phyloP scores from a whole-genome alignment of 2,888 invertebrate genomes.

The Trachelus iudaicus region DNA sequence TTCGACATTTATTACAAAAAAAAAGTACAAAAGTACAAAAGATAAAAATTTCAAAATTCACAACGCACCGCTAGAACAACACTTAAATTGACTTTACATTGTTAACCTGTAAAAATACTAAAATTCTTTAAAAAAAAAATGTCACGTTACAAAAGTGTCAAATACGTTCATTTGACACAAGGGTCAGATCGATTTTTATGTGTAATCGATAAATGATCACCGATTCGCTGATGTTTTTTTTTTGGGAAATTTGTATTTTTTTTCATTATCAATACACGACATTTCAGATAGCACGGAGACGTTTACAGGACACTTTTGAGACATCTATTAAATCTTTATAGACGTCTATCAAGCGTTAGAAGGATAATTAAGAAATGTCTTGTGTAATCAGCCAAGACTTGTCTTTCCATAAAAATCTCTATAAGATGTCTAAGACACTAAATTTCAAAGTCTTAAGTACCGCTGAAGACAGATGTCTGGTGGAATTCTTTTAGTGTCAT shows the following conservation, averaged over 20 bases:
- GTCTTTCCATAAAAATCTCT: too few species aligned
- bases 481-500: background rate
- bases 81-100: background rate
- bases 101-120: background rate
- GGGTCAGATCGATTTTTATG: background rate
- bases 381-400: too few species aligned
- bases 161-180: background rate
- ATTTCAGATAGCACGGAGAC: background rate
- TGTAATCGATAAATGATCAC: background rate
- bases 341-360: too few species aligned
- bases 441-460: too few species aligned
- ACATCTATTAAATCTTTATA: background rate
- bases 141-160: background rate
- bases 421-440: too few species aligned
- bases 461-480: background rate
- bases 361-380: too few species aligned
- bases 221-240: background rate
- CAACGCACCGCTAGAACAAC: background rate
- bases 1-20: conserved; percentile 4
- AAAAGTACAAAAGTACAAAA: too few species aligned
- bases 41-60: background rate
- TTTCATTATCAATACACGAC: background rate
- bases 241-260: too few species aligned
- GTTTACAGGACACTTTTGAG: background rate
- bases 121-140: background rate